Base-by-base conservation (phyloP, 2,113 vertebrate species). In the Oryzias woworae region DNA sequence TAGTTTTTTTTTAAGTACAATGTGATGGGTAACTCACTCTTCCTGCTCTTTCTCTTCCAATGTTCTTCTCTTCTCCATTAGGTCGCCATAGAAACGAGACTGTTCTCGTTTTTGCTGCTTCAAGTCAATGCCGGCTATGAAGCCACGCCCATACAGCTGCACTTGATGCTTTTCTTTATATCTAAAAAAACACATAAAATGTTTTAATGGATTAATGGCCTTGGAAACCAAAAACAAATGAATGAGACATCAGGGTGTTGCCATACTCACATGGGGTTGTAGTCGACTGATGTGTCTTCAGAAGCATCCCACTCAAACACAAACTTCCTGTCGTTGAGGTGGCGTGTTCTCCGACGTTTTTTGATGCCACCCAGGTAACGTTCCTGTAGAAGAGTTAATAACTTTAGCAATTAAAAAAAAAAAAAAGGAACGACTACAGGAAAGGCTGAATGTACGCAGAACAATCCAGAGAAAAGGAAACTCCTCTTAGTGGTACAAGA, bases 271-370 rank as follows among this genome's bases (percentile, higher is more conserved):
- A 98, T 85, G 0, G 97, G 97, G 74, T 98, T 98, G 89, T 98
- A 98, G 81, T 98, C 97, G 0, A 95, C 94, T 4, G 97, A 98
- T 0, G 96, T 99, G 82, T 99, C 96, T 54, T 99, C 97, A 0
- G 96, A 98, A 0, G 97, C 97, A 0, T 99, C 97, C 97, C 97
- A 99, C 86, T 99, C 97, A 0, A 99, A 99, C 52, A 99, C 97
- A 48, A 98, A 99, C 85, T 99, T 99, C 71, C 97, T 94, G 88
- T 99, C 97, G 0, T 99, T 99, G 28, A 99, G 90, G 87, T 98
- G 96, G 36, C 97, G 93, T 1, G 96, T 98, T 31, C 96, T 89
- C 14, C 96, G 86, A 4, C 97, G 92, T 83, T 99, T 99, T 91
- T 98, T 99, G 77, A 96, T 75, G 4, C 96, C 96, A 0, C 97